Conservation (phyloP, 2,113 vertebrate species). For the Dasyprocta punctata region DNA sequence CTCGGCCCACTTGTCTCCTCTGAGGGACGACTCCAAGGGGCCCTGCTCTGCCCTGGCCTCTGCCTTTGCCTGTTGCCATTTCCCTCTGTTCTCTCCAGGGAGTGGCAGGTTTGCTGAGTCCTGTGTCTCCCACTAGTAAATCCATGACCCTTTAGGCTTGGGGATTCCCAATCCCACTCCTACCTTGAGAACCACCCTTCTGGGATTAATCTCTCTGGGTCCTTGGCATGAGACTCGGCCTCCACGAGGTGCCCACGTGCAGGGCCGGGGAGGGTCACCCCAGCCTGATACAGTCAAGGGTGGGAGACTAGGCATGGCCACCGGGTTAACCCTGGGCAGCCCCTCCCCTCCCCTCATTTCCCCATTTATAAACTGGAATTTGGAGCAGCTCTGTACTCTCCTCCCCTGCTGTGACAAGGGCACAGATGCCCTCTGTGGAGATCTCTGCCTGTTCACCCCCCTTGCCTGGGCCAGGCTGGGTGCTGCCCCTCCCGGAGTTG, state of each 20-base stretch:
- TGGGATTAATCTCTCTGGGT: neutral
- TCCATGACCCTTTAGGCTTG: neutral
- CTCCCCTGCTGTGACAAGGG: neutral
- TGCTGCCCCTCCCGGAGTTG: neutral
- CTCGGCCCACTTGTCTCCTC: neutral
- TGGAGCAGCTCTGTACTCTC: neutral
- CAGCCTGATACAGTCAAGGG: neutral
- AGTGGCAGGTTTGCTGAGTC: neutral
- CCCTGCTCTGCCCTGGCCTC: neutral
- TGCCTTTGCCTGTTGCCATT: neutral
- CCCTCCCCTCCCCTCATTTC: neutral
- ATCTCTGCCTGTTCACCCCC: neutral
- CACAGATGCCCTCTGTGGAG: neutral
- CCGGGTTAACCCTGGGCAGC: neutral
- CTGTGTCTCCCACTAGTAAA: neutral
- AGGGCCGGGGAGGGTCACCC: neutral
- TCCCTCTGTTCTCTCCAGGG: neutral
- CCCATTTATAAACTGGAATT: neutral
- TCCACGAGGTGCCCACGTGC: neutral
- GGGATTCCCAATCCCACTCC: accelerated
- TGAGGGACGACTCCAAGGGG: neutral
- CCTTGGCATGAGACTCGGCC: neutral
- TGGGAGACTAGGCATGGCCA: neutral
- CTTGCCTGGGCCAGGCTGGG: neutral
- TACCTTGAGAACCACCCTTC: neutral